Percentiles rank a stretch among this genome's conserved stretches.
phyloP scores from a whole-genome alignment of 2,888 invertebrate genomes.

The Theretra japonica region DNA sequence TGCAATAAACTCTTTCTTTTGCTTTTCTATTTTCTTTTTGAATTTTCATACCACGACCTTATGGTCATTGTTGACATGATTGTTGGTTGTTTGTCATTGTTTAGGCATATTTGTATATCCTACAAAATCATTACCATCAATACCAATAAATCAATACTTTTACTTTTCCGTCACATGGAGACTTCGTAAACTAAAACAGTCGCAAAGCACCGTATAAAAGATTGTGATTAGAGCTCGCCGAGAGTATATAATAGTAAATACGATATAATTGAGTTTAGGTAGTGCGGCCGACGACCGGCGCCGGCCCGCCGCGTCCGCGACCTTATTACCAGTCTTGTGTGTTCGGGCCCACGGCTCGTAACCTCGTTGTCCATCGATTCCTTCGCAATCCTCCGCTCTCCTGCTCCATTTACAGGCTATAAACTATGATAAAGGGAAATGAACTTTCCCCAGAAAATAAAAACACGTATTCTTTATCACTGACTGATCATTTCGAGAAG shows the following conservation, averaged over 20 bases:
- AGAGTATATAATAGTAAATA: conserved; percentile 48
- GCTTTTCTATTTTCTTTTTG: too few species aligned
- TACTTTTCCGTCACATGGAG: neutral
- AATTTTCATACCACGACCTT: too few species aligned
- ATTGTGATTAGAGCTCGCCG: conserved; percentile 27
- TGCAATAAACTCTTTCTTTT: too few species aligned
- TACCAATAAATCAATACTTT: too few species aligned
- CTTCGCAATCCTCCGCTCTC: conserved; percentile 55
- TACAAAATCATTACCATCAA: too few species aligned
- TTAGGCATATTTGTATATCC: too few species aligned
- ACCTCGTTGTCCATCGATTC: conserved; percentile 75
- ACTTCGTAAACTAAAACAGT: neutral
- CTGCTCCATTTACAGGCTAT: conserved; percentile 50
- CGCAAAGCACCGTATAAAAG: neutral
- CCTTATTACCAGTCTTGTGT: conserved; percentile 68
- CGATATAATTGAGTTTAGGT: conserved; percentile 63
- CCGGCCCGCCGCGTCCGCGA: conserved; percentile 74
- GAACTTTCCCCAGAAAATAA: conserved; percentile 42
- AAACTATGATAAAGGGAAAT: conserved; percentile 39
- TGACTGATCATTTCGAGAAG: neutral
- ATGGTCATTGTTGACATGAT: too few species aligned
- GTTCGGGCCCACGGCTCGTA: conserved; percentile 60
- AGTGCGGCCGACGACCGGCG: conserved; percentile 72
- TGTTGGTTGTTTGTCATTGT: too few species aligned
- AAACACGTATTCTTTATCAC: neutral